phyloP scores from a whole-genome alignment of 2,113 vertebrate species.

The Sclerurus mexicanus region DNA sequence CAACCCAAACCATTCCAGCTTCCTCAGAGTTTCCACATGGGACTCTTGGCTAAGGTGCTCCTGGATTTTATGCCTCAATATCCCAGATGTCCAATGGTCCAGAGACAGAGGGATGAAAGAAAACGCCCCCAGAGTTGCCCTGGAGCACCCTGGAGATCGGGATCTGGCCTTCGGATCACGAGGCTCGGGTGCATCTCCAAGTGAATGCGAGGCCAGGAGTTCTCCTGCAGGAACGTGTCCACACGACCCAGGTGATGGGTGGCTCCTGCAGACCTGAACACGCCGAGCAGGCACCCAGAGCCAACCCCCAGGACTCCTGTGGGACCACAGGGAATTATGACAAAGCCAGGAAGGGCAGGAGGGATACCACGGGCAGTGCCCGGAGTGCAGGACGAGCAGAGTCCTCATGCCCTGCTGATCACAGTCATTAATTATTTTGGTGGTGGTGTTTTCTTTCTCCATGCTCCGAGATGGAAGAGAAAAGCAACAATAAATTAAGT shows the following conservation, averaged over 20 bases:
- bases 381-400: neutral
- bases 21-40: neutral
- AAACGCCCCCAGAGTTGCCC: rapidly evolving
- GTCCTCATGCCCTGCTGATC: rapidly evolving
- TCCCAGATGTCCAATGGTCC: rapidly evolving
- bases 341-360: neutral
- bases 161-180: rapidly evolving
- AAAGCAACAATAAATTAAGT: rapidly evolving
- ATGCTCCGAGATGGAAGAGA: neutral
- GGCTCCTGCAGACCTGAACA: neutral
- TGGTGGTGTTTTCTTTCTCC: neutral
- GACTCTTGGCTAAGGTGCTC: neutral
- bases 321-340: rapidly evolving
- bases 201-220: rapidly evolving
- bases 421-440: rapidly evolving
- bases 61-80: neutral
- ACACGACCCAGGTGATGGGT: rapidly evolving
- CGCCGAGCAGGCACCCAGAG: rapidly evolving
- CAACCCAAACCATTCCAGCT: neutral
- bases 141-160: rapidly evolving
- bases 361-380: rapidly evolving
- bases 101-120: neutral
- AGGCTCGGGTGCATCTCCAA: neutral
- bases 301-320: rapidly evolving
- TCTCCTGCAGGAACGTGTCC: neutral